Conservation (phyloP, 92 coral and sea anemone genomes). For the Umimayanthus chanpuru region DNA sequence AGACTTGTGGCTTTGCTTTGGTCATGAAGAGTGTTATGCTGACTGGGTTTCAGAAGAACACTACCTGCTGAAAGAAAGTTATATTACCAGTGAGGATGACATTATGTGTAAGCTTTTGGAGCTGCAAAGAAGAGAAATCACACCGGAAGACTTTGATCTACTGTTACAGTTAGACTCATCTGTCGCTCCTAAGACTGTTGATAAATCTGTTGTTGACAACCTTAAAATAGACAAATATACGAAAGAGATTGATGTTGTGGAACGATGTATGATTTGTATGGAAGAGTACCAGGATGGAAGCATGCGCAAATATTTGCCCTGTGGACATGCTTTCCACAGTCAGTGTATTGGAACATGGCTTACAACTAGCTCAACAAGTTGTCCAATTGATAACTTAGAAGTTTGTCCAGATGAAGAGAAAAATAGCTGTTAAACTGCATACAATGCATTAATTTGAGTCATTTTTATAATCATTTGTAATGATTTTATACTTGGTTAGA, state of each 20-base stretch:
- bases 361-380: constrained; percentile 70
- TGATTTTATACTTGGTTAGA: too few relatives aligned
- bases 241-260: constrained; percentile 11
- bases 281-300: constrained; percentile 76
- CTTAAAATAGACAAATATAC: constrained; percentile 59
- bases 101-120: constrained; percentile 40
- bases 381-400: constrained; percentile 91
- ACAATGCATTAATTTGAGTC: too few relatives aligned
- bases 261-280: constrained; percentile 82
- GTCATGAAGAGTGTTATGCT: background rate
- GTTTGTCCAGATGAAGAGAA: constrained; percentile 19
- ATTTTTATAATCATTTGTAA: too few relatives aligned
- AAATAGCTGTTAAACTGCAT: too few relatives aligned
- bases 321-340: constrained; percentile 85
- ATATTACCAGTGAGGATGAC: constrained; percentile 35
- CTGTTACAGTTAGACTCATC: constrained; percentile 75
- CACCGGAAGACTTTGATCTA: constrained; percentile 90
- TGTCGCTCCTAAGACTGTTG: constrained; percentile 74
- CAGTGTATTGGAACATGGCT: constrained; percentile 84
- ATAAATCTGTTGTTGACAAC: constrained; percentile 55
- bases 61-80: background rate
- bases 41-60: background rate
- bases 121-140: constrained; percentile 84
- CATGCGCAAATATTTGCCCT: constrained; percentile 62
- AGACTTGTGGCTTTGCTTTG: too few relatives aligned